These are phyloP conservation scores for Cathartes aura DNA, from an alignment of 2,113 vertebrate genomes.

Conservation along the genomic window DNA sequence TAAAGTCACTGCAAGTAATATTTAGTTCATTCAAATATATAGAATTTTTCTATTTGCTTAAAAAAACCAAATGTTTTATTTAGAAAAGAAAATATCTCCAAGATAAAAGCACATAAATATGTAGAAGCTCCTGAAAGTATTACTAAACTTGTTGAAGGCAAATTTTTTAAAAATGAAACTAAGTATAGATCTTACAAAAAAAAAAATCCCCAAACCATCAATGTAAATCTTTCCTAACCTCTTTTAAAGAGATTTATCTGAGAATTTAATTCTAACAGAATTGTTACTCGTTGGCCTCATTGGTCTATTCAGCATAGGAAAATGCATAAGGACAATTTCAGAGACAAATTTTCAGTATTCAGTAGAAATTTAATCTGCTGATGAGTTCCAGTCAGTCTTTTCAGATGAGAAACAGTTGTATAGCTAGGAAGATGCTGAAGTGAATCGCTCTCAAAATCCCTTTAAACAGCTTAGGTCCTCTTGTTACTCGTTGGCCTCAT, in stretches of 20 bases:
- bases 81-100: not conserved
- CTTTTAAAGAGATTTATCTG: not conserved
- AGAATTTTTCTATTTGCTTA: not conserved
- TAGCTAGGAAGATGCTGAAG: not conserved
- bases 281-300: accelerated
- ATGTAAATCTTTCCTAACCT: not conserved
- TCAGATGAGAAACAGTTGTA: not conserved
- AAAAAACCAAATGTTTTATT: not conserved
- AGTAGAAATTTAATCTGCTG: not conserved
- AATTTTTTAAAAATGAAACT: not conserved
- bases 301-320: not conserved
- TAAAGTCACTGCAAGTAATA: not conserved
- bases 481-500: too few species aligned
- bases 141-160: not conserved
- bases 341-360: not conserved
- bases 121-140: not conserved
- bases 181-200: not conserved
- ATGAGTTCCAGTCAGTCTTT: not conserved
- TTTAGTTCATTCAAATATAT: not conserved
- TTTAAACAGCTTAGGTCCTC: not conserved
- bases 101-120: not conserved
- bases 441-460: not conserved
- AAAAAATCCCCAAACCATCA: not conserved
- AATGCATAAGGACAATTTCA: not conserved
- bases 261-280: not conserved